These are phyloP conservation scores for Heliconius nattereri DNA, from an alignment of 1,140 invertebrate species.

Conservation along the genomic window DNA sequence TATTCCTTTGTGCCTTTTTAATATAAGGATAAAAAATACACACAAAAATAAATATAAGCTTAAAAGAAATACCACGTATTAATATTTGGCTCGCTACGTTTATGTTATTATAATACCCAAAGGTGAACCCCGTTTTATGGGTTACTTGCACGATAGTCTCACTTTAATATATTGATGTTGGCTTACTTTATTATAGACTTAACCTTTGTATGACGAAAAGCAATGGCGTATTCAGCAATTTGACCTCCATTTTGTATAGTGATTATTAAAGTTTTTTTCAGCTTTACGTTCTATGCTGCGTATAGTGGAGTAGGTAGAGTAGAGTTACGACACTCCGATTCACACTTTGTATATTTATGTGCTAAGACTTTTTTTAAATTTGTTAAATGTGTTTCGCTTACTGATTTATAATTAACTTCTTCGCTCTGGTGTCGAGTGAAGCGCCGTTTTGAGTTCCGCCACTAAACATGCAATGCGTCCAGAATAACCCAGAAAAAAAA, in stretches of 20 bases:
- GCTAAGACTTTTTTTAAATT: too few species aligned
- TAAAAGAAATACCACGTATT: background rate
- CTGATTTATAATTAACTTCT: too few species aligned
- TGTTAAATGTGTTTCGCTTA: too few species aligned
- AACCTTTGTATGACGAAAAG: background rate
- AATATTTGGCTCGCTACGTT: background rate
- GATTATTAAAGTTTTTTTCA: background rate
- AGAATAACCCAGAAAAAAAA: too few species aligned
- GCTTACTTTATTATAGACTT: slow-evolving; percentile 17
- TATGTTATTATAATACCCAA: slow-evolving; percentile 11
- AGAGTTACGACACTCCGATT: too few species aligned
- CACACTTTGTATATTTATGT: background rate
- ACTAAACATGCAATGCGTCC: too few species aligned
- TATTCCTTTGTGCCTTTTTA: too few species aligned
- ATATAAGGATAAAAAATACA: background rate
- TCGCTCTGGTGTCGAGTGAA: too few species aligned
- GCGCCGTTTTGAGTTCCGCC: too few species aligned
- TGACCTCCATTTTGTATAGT: background rate
- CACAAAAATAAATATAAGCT: background rate
- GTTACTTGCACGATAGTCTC: slow-evolving; percentile 2
- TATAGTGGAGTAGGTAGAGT: too few species aligned
- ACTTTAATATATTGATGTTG: background rate
- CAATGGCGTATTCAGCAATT: background rate
- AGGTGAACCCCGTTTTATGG: slow-evolving; percentile 1
- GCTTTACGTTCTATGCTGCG: background rate